A percentile compares a stretch with the other conserved stretches of the same genome.
phyloP scores from a whole-genome alignment of 2,888 invertebrate genomes.

The Dicyrtoma fusca region DNA sequence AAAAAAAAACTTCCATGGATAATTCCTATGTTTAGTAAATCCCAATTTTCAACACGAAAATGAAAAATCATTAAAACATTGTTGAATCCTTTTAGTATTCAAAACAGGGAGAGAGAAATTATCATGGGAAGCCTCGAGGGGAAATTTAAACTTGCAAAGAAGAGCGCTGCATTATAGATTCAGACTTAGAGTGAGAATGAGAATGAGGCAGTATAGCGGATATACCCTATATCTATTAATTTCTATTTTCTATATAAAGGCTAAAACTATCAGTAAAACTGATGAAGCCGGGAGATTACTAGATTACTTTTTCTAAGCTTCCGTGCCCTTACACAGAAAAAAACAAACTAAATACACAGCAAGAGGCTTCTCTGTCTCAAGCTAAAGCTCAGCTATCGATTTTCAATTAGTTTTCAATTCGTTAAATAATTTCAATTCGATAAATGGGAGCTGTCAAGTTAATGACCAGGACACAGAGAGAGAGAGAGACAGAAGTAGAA shows the following conservation, averaged over 20 bases:
- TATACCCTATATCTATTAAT: too few relatives aligned
- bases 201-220: too few relatives aligned
- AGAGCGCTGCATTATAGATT: background rate
- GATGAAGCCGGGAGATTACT: too few relatives aligned
- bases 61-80: conserved; percentile 21
- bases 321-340: too few relatives aligned
- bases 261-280: too few relatives aligned
- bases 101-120: conserved; percentile 10
- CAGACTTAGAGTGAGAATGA: too few relatives aligned
- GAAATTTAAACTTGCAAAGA: conserved; percentile 16
- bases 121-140: conserved; percentile 6
- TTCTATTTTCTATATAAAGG: too few relatives aligned
- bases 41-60: conserved; percentile 24
- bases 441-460: conserved; percentile 2
- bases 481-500: too few relatives aligned
- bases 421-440: conserved; percentile 7
- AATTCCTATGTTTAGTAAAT: conserved; percentile 27
- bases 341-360: too few relatives aligned
- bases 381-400: conserved; percentile 1
- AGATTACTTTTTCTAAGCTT: conserved; percentile 2
- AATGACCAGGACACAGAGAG: too few relatives aligned
- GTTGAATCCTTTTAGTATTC: conserved; percentile 24
- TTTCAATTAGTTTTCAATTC: conserved; percentile 22
- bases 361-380: background rate
- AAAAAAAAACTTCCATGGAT: background rate